phyloP scores from a whole-genome alignment of 2,888 invertebrate species.

The Pedicia rivosa region DNA sequence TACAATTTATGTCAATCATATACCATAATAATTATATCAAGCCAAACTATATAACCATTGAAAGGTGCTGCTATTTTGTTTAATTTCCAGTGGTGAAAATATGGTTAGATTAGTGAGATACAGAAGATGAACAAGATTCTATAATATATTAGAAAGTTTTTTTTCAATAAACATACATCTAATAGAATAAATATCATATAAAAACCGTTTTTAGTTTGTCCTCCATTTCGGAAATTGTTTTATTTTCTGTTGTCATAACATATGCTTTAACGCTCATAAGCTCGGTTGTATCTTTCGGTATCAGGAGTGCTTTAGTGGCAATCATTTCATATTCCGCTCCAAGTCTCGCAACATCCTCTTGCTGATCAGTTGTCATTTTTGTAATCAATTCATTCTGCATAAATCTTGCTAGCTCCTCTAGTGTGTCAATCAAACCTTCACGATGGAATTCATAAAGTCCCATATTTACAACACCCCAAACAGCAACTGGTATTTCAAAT shows the following conservation, averaged over 20 bases:
- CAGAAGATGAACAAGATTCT: constrained; percentile 49
- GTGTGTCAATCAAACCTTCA: constrained; percentile 52
- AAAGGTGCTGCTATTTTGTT: constrained; percentile 74
- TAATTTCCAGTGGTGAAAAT: constrained; percentile 70
- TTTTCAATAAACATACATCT: neutral
- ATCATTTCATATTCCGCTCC: constrained; percentile 73
- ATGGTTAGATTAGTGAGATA: constrained; percentile 71
- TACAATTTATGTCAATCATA: too few relatives aligned
- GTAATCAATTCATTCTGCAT: constrained; percentile 52
- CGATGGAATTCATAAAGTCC: constrained; percentile 79
- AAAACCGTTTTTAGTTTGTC: constrained; percentile 45
- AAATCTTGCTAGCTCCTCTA: constrained; percentile 50
- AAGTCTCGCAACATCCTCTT: constrained; percentile 60
- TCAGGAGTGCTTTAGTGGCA: constrained; percentile 57
- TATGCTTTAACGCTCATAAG: constrained; percentile 70
- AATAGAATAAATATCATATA: neutral
- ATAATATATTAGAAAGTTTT: neutral
- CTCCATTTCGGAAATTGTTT: constrained; percentile 56
- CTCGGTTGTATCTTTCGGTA: constrained; percentile 71
- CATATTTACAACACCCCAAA: constrained; percentile 46
- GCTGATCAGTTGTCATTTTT: constrained; percentile 67
- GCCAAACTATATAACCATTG: too few relatives aligned
- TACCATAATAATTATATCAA: too few relatives aligned
- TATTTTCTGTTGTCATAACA: constrained; percentile 55
- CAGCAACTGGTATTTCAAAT: constrained; percentile 39